phyloP scores from a whole-genome alignment of 2,888 invertebrate species.

The Achlya flavicornis region DNA sequence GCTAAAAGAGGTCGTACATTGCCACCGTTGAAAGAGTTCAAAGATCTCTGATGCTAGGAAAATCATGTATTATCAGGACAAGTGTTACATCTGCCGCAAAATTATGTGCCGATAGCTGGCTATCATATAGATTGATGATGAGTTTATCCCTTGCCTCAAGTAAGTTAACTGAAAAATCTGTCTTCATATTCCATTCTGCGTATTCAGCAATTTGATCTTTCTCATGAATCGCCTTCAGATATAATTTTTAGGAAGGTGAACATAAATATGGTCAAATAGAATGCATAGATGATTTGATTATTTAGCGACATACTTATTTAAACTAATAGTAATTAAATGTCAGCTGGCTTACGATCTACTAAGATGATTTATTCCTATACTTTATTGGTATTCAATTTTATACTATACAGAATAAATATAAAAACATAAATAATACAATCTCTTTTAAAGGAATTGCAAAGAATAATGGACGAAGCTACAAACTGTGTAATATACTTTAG shows the following conservation, averaged over 20 bases:
- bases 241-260: too few relatives aligned
- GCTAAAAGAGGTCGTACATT: slow-evolving; percentile 23
- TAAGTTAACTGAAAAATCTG: not conserved
- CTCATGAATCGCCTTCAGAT: too few relatives aligned
- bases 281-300: not conserved
- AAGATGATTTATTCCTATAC: too few relatives aligned
- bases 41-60: slow-evolving; percentile 38
- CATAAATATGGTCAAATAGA: too few relatives aligned
- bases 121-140: slow-evolving; percentile 36
- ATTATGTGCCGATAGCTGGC: slow-evolving; percentile 36
- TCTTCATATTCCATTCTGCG: too few relatives aligned
- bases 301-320: not conserved
- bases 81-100: slow-evolving; percentile 31
- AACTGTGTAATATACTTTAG: slow-evolving; percentile 67
- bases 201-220: too few relatives aligned
- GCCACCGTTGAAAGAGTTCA: slow-evolving; percentile 27
- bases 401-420: too few relatives aligned
- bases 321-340: too few relatives aligned
- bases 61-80: slow-evolving; percentile 31
- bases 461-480: slow-evolving; percentile 50
- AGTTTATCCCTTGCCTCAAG: not conserved
- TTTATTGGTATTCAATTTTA: too few relatives aligned
- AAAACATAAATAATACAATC: too few relatives aligned
- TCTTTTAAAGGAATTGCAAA: slow-evolving; percentile 55
- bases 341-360: too few relatives aligned